Evolutionary conservation across 2,797 vertebrate species (phyloP), one percentile per base, ranked within the genome.

Genomic region (Pangasius djambal): DNA sequence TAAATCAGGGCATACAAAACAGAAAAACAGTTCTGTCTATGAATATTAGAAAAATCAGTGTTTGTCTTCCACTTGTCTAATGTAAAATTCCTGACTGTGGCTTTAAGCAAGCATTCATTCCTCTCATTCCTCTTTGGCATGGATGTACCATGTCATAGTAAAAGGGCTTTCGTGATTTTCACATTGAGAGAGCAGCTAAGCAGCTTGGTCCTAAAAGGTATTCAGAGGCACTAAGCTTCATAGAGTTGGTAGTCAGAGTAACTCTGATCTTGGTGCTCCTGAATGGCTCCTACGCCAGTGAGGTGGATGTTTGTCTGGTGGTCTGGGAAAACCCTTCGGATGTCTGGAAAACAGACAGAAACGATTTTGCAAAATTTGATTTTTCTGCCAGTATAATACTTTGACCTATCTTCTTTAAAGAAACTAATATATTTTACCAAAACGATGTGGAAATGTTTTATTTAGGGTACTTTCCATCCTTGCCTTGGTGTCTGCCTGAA

Each of bases 71-170:
- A 63, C 40, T 59, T 72, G 20, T 34, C n/a, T 50, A 13, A 65
- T 67, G 5, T 55, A 55, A 78, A 78, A 70, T 37, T 89, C 83
- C 83, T 77, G 70, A 77, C 72, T 75, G 70, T 88, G 82, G 81
- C 82, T 77, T 85, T 65, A 88, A 88, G 40, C 70, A 40, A 72
- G 57, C n/a, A 25, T 83, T 74, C 65, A 22, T 69, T 85, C 67
- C 50, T 83, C 48, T 48, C 20, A 61, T 44, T 59, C 44, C 65
- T 52, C 44, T 69, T 69, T 48, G 40, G 82, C 82, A 20, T 44
- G 22, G 40, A 48, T 65, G 61, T 65, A 2, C 59, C 61, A 20
- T 31, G 40, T 31, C 61, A 81, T 81, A 22, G 20, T 34, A 25
- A 25, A 85, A 69, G 63, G 83, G 65, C 48, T 70, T 70, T 37